phyloP scores from a whole-genome alignment of 2,888 invertebrate species.

The Dryadula phaetusa region DNA sequence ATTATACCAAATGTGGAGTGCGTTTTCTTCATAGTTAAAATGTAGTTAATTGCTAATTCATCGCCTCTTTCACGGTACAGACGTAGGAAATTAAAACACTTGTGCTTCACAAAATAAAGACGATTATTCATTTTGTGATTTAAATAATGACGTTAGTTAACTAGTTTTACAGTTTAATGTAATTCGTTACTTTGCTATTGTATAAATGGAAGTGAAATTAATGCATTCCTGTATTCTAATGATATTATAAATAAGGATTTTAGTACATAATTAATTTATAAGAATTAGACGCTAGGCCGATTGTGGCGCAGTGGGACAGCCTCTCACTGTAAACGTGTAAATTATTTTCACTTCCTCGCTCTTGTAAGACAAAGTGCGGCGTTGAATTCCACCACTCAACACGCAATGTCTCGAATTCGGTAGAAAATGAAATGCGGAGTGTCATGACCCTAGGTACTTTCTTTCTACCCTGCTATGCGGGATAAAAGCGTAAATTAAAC shows the following conservation, averaged over 20 bases:
- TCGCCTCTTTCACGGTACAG: slow-evolving; percentile 17
- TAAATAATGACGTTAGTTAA: slow-evolving; percentile 4
- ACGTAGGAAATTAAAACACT: slow-evolving; percentile 5
- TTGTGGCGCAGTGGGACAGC: too few relatives aligned
- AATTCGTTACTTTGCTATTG: slow-evolving; percentile 3
- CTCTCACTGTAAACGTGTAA: too few relatives aligned
- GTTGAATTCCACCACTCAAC: too few relatives aligned
- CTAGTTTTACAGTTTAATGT: slow-evolving; percentile 10
- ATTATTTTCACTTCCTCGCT: too few relatives aligned
- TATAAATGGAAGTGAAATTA: not conserved
- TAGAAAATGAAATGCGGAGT: too few relatives aligned
- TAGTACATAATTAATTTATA: too few relatives aligned
- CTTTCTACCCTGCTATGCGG: too few relatives aligned
- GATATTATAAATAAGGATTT: not conserved
- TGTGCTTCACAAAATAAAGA: slow-evolving; percentile 4
- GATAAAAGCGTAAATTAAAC: too few relatives aligned
- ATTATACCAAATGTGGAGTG: slow-evolving; percentile 23
- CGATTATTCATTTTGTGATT: slow-evolving; percentile 11
- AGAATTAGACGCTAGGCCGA: too few relatives aligned
- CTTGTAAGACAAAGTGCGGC: too few relatives aligned
- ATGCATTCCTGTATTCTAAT: not conserved
- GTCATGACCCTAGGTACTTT: too few relatives aligned
- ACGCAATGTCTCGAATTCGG: too few relatives aligned
- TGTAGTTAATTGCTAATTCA: slow-evolving; percentile 20
- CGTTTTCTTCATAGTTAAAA: slow-evolving; percentile 3